Evolutionary conservation across 1,140 invertebrate genomes (phyloP).

Genomic region (Rhyzopertha dominica): DNA sequence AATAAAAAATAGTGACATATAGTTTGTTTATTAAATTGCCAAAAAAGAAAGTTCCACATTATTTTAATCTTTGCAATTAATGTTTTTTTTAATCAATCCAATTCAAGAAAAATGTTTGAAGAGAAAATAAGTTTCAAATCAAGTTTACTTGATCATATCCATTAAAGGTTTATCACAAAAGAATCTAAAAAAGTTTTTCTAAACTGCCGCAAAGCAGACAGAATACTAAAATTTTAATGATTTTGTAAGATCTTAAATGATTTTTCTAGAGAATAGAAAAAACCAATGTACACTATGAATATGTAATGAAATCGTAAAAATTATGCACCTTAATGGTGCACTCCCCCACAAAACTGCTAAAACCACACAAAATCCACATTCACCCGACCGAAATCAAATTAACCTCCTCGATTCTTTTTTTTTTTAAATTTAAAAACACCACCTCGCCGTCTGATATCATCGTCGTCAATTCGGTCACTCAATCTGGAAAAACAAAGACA

Average conservation of each 20-base stretch:
- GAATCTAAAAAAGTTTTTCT: not conserved
- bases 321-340: constrained; percentile 3
- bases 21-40: too few relatives aligned
- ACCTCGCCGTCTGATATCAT: not conserved
- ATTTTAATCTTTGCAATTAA: too few relatives aligned
- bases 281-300: not conserved
- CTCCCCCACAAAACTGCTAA: constrained; percentile 2
- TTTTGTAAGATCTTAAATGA: constrained; percentile 3
- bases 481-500: constrained; percentile 47
- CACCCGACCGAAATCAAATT: not conserved
- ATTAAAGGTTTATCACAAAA: too few relatives aligned
- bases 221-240: not conserved
- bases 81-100: too few relatives aligned
- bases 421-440: not conserved
- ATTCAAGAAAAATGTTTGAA: too few relatives aligned
- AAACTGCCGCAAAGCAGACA: not conserved
- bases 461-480: constrained; percentile 11
- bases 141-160: too few relatives aligned
- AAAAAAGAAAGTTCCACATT: too few relatives aligned
- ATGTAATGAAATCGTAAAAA: constrained; percentile 3
- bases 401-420: not conserved
- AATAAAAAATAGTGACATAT: too few relatives aligned
- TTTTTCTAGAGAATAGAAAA: not conserved
- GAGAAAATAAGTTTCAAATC: too few relatives aligned
- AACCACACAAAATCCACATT: constrained; percentile 12